Conservation (phyloP, 2,797 vertebrate species). For the Euthynnus affinis region DNA sequence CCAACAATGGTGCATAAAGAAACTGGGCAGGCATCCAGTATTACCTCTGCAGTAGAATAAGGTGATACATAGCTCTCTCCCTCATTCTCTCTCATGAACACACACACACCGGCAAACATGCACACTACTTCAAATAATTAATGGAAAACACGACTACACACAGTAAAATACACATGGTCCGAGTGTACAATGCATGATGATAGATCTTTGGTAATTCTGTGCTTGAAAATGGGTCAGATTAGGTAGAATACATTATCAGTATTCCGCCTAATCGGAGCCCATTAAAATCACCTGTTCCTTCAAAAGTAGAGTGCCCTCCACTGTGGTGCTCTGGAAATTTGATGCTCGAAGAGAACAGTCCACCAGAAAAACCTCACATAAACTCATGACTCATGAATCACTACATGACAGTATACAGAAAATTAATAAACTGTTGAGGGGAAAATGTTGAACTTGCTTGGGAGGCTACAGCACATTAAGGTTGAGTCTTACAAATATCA, state of each 20-base stretch:
- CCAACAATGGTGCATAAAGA: slow-evolving; percentile 63
- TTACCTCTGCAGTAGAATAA: slow-evolving; percentile 52
- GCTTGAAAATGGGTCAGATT: neutral
- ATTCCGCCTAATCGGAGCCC: neutral
- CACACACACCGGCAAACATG: slow-evolving; percentile 18
- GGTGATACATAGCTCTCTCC: slow-evolving; percentile 51
- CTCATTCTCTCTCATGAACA: slow-evolving; percentile 8
- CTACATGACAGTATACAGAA: neutral
- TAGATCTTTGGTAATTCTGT: slow-evolving; percentile 7
- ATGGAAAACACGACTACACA: slow-evolving; percentile 10
- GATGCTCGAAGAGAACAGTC: slow-evolving; percentile 3
- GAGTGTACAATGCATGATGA: slow-evolving; percentile 2
- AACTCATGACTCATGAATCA: slow-evolving; percentile 5
- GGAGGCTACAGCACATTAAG: neutral
- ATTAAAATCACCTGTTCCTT: neutral
- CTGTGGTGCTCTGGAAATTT: neutral
- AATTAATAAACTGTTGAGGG: slow-evolving; percentile 6
- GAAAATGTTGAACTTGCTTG: slow-evolving; percentile 4
- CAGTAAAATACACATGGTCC: neutral
- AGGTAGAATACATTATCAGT: neutral
- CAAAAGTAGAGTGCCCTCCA: neutral
- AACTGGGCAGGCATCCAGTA: slow-evolving; percentile 65
- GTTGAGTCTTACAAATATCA: neutral
- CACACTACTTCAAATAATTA: slow-evolving; percentile 5
- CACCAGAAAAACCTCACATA: neutral